phyloP scores from a whole-genome alignment of 2,113 vertebrate species.

The Dipodomys spectabilis region DNA sequence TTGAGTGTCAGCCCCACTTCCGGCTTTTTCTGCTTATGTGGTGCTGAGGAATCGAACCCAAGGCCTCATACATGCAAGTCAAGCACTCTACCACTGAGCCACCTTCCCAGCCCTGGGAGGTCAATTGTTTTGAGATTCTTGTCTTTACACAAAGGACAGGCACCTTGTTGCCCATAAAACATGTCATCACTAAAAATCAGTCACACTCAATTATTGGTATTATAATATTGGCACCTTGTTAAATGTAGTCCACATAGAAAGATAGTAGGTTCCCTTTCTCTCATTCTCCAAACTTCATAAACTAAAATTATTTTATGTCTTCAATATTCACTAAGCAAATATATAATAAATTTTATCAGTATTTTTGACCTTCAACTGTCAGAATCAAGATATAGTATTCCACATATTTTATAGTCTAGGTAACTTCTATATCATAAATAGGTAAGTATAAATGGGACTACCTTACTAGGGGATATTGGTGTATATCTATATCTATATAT shows the following conservation, averaged over 20 bases:
- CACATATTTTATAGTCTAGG: not conserved
- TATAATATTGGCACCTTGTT: conserved; percentile 48
- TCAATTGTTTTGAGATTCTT: conserved; percentile 10
- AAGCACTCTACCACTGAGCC: too few relatives aligned
- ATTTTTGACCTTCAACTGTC: conserved; percentile 60
- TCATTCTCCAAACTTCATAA: conserved; percentile 59
- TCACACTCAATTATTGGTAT: conserved; percentile 62
- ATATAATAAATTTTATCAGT: conserved; percentile 46
- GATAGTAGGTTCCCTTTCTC: conserved; percentile 38
- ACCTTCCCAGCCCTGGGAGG: too few relatives aligned
- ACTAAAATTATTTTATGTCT: conserved; percentile 61
- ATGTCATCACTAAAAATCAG: conserved; percentile 47
- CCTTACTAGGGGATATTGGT: not conserved
- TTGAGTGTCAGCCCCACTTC: too few relatives aligned
- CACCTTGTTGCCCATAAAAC: not conserved
- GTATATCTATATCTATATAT: too few relatives aligned
- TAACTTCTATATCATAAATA: not conserved
- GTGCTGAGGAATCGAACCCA: too few relatives aligned
- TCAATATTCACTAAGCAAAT: conserved; percentile 36
- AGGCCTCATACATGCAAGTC: too few relatives aligned
- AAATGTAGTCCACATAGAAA: conserved; percentile 53
- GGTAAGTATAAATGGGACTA: not conserved
- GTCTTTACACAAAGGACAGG: conserved; percentile 40
- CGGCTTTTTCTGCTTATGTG: too few relatives aligned
- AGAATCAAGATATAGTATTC: conserved; percentile 37